A percentile compares a stretch with the other conserved stretches of the same genome.
phyloP scores from a whole-genome alignment of 2,797 vertebrate genomes.

The Nannoperca obscura region DNA sequence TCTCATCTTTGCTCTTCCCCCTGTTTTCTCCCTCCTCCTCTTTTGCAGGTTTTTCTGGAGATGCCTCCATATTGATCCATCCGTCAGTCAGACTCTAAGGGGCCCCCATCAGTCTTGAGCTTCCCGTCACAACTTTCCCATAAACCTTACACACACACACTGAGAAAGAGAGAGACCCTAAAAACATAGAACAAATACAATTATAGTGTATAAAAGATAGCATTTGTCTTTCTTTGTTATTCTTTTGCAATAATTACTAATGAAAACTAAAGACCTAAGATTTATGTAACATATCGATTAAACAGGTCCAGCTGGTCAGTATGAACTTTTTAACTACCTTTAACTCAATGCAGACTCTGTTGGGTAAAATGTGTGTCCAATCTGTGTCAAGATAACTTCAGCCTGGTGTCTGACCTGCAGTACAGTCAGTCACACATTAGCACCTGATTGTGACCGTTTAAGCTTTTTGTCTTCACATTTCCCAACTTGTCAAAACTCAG shows the following conservation, averaged over 20 bases:
- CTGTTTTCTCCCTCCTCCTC: conserved; percentile 11
- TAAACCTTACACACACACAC: not conserved
- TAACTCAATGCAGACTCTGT: not conserved
- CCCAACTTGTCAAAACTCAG: not conserved
- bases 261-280: not conserved
- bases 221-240: too few species aligned
- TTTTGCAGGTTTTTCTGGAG: conserved; percentile 33
- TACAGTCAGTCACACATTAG: not conserved
- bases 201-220: too few species aligned
- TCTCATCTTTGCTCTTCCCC: not conserved
- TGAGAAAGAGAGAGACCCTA: not conserved
- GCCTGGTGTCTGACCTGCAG: not conserved
- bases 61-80: conserved; percentile 49
- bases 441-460: not conserved
- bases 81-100: conserved; percentile 43
- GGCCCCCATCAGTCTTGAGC: conserved; percentile 39
- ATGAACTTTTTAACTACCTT: not conserved
- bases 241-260: too few species aligned
- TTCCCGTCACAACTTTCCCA: conserved; percentile 3
- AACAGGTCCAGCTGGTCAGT: conserved; percentile 7
- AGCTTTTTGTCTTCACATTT: not conserved
- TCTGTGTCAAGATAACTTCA: not conserved
- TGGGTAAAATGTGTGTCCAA: not conserved
- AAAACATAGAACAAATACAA: not conserved
- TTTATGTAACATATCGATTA: too few species aligned